Percentiles rank a stretch among this genome's conserved stretches.
These are phyloP conservation scores for Phalacrocorax pelagicus DNA, from an alignment of 2,113 vertebrate species.

Conservation along the genomic window DNA sequence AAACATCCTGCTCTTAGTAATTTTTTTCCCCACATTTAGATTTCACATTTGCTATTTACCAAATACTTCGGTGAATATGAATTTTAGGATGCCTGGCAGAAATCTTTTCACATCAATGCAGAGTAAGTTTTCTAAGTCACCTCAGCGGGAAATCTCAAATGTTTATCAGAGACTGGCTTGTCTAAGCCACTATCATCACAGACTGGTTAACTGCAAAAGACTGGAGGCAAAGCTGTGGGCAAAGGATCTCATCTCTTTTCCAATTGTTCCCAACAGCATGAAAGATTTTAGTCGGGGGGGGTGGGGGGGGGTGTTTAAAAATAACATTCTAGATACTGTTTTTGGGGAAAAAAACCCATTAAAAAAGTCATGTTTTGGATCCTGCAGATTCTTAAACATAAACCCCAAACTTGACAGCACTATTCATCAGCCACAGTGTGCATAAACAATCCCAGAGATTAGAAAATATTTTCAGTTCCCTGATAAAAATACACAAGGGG, in stretches of 20 bases:
- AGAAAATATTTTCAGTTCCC: neutral
- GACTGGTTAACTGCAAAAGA: neutral
- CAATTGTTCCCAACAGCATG: neutral
- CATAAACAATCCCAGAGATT: neutral
- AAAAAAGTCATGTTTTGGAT: neutral
- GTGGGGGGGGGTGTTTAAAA: neutral
- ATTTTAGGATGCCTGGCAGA: neutral
- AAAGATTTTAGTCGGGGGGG: neutral
- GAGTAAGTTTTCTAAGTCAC: neutral
- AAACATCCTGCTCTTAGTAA: neutral
- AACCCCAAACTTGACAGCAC: neutral
- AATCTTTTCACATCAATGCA: neutral
- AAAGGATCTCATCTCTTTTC: neutral
- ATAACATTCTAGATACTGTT: neutral
- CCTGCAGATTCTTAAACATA: neutral
- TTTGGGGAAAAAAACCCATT: neutral
- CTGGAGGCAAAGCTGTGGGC: neutral
- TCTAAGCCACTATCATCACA: neutral
- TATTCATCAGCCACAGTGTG: neutral
- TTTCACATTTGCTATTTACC: conserved; percentile 1
- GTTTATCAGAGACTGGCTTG: neutral
- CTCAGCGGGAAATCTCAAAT: neutral
- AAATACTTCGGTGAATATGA: neutral
- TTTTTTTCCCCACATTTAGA: neutral
- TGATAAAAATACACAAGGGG: neutral